These are phyloP conservation scores for Thinocorus orbignyianus DNA, from an alignment of 2,113 vertebrate genomes.

Conservation along the genomic window DNA sequence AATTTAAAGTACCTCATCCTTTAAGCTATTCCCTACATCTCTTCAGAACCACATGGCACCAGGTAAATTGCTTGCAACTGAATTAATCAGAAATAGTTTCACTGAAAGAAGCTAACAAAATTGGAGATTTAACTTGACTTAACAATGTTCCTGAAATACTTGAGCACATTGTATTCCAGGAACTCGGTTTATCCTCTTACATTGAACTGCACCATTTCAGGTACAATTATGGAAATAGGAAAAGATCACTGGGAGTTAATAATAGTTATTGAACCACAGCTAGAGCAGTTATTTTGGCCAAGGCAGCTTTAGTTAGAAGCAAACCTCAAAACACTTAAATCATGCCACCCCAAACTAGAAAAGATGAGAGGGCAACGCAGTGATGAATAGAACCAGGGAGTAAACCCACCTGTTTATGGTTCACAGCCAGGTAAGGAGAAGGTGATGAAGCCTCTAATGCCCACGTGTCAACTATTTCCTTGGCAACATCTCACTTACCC, in stretches of 20 bases:
- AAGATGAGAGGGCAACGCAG: not conserved
- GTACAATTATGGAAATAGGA: not conserved
- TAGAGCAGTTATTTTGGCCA: not conserved
- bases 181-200: not conserved
- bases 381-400: not conserved
- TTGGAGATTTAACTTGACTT: not conserved
- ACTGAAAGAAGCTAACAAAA: not conserved
- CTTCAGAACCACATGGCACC: not conserved
- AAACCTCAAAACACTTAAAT: not conserved
- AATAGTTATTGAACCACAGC: not conserved
- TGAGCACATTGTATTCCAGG: not conserved
- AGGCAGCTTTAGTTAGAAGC: not conserved
- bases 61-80: not conserved
- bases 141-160: not conserved
- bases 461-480: not conserved
- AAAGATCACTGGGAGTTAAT: not conserved
- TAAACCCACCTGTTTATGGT: not conserved
- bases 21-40: not conserved
- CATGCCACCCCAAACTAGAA: not conserved
- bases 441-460: not conserved
- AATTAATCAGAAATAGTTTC: not conserved
- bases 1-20: not conserved
- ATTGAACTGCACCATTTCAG: not conserved
- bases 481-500: not conserved
- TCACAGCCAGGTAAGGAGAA: not conserved